Evolutionary conservation across 2,797 vertebrate species (phyloP), one percentile per base, ranked within the genome.

Genomic region (Tachyglossus aculeatus): DNA sequence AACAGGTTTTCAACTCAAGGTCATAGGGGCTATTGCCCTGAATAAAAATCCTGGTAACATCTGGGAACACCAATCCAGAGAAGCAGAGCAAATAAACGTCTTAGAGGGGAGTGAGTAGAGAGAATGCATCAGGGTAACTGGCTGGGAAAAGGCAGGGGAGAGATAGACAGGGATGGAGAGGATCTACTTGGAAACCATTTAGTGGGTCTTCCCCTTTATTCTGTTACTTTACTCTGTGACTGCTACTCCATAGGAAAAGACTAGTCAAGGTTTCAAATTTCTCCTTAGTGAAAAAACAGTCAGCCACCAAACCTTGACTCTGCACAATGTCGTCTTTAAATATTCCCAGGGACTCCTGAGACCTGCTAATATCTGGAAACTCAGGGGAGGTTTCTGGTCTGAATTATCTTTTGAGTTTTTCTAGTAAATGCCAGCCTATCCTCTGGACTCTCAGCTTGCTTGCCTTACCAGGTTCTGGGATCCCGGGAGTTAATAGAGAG

Each of bases 401-500:
- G 48, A n/a, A 52, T 32, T 18, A 52, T n/a, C 18, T 32, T 52
- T 52, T 32, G 27, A 52, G 13, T 33, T n/a, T n/a, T n/a, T n/a
- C n/a, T n/a, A n/a, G n/a, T n/a, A n/a, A n/a, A n/a, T n/a, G n/a
- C n/a, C n/a, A n/a, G n/a, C n/a, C 32, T 22, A 14, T 21, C 31
- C n/a, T 38, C 37, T 54, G 25, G 13, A 16, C n/a, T 33, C 48
- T 38, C 19, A 14, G 24, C 25, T 4, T 27, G 7, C 27, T 11
- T 50, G 4, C 21, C 44, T 37, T 50, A 25, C 32, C 37, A 62
- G 27, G 21, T 16, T 27, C 59, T 44, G 71, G 74, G 27, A 63
- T 16, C 24, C 7, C 7, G 7, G 5, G 68, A 58, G 74, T 72
- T 80, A 77, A 77, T 24, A 36, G 25, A 5, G 31, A 67, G 56